Evolutionary conservation across 2,113 vertebrate genomes (phyloP), one percentile per base, ranked within the genome.

Genomic region (Enhydra lutris): DNA sequence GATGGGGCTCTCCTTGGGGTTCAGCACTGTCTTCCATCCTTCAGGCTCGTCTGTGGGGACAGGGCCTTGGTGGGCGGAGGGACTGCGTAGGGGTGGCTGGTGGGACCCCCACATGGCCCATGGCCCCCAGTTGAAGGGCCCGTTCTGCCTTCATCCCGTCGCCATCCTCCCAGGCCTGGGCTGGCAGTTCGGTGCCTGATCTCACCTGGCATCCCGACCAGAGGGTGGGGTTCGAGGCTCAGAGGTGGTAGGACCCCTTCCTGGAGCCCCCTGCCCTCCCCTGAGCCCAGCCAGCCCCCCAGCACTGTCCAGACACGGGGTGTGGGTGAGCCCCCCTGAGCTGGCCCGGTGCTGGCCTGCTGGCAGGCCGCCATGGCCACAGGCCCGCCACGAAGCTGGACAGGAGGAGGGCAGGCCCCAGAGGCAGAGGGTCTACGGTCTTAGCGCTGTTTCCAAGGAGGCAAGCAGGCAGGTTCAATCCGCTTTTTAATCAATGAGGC

Each of bases 251-350:
- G 24, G 39, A 78, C 24, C 47, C 50, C 18, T 36, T 31, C 0
- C 50, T 59, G 84, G 84, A 59, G 42, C 63, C 31, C 50, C 55
- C 18, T 0, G 4, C 69, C 36, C 73, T 47, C 36, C 34, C 63
- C 20, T 2, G 59, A 45, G 83, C 59, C 61, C 47, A 31, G 67
- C 14, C 84, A 45, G 29, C 61, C 31, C 29, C 14, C 12, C 61
- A 24, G 26, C 63, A 23, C 92, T 34, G 52, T 63, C 34, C 10
- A 6, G 26, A 20, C 3, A 0, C 31, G 1, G 0, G 17, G 78
- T 3, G 4, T 15, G 0, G 0, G 34, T 31, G 5, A 71, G 69
- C 47, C 18, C 39, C 42, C 23, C 15, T 0, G 5, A 31, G 59
- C 52, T n/a, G 29, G 45, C n/a, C 45, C 0, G 0, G 6, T 14